These are phyloP conservation scores for Drosophila kikkawai DNA, from an alignment of 1,140 invertebrate species.

Conservation along the genomic window DNA sequence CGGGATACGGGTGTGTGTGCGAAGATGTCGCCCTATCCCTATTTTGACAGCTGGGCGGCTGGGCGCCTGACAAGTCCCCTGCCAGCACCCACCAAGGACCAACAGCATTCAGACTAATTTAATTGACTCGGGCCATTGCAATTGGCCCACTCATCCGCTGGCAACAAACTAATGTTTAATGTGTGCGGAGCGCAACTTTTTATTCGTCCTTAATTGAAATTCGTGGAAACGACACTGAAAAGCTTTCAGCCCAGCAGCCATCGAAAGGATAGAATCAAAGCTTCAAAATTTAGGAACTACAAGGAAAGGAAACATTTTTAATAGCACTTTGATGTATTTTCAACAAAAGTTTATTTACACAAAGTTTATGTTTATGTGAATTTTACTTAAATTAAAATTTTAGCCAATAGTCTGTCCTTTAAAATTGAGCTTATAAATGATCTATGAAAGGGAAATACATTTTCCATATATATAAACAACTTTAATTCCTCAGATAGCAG, in stretches of 20 bases:
- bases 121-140: conserved; percentile 27
- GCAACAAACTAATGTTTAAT: conserved; percentile 24
- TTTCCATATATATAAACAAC: too few relatives aligned
- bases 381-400: background rate
- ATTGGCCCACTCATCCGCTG: conserved; percentile 19
- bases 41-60: conserved; percentile 13
- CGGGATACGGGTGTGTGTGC: conserved; percentile 29
- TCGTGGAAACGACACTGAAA: conserved; percentile 28
- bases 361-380: background rate
- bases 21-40: conserved; percentile 32
- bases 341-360: background rate
- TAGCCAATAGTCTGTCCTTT: background rate
- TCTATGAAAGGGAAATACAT: background rate
- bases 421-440: background rate
- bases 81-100: background rate
- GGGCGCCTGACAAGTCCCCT: conserved; percentile 3
- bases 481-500: background rate
- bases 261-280: conserved; percentile 14
- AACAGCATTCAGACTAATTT: conserved; percentile 18
- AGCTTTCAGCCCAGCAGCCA: conserved; percentile 23
- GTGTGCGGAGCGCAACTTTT: conserved; percentile 9
- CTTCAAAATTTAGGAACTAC: background rate
- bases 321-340: background rate
- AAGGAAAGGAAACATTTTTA: background rate
- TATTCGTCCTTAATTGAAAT: conserved; percentile 27